Conservation (phyloP, 2,888 invertebrate genomes). For the Melikaiella ostensackeni region DNA sequence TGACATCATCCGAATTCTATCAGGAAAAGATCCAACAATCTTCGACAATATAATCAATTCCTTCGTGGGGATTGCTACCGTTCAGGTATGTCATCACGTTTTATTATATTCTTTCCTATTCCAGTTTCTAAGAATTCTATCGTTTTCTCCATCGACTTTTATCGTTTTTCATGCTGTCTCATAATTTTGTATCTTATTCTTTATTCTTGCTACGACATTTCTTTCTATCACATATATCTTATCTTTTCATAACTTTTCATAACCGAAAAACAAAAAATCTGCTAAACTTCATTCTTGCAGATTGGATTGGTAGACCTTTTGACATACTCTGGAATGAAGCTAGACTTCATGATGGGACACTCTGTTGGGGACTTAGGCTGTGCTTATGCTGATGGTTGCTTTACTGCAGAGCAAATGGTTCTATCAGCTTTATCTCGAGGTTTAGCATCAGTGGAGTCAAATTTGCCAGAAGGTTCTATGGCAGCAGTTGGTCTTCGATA, state of each 20-base stretch:
- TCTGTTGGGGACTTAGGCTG: conserved; percentile 78
- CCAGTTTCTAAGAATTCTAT: too few relatives aligned
- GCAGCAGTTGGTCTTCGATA: conserved; percentile 84
- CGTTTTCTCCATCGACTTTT: too few relatives aligned
- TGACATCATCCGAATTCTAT: conserved; percentile 82
- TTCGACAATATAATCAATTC: conserved; percentile 85
- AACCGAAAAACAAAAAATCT: too few relatives aligned
- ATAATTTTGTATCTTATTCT: too few relatives aligned
- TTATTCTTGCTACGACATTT: too few relatives aligned
- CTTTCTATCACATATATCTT: too few relatives aligned
- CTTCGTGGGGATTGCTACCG: conserved; percentile 87
- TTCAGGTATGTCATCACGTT: conserved; percentile 76
- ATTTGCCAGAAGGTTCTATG: conserved; percentile 81
- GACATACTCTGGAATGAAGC: conserved; percentile 80
- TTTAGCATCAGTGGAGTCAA: conserved; percentile 65
- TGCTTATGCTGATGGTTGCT: too few relatives aligned
- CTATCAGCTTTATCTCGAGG: conserved; percentile 67
- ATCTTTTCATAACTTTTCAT: too few relatives aligned
- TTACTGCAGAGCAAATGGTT: too few relatives aligned
- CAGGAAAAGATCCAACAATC: conserved; percentile 81
- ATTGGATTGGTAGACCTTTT: conserved; percentile 84
- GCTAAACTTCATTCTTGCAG: conserved; percentile 60
- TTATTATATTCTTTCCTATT: too few relatives aligned
- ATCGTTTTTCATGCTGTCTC: too few relatives aligned
- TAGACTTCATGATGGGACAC: conserved; percentile 90